Percentiles rank a stretch among this genome's conserved stretches.
Conservation (phyloP, 2,888 invertebrate genomes). For the Alloscopus bannaensis region DNA sequence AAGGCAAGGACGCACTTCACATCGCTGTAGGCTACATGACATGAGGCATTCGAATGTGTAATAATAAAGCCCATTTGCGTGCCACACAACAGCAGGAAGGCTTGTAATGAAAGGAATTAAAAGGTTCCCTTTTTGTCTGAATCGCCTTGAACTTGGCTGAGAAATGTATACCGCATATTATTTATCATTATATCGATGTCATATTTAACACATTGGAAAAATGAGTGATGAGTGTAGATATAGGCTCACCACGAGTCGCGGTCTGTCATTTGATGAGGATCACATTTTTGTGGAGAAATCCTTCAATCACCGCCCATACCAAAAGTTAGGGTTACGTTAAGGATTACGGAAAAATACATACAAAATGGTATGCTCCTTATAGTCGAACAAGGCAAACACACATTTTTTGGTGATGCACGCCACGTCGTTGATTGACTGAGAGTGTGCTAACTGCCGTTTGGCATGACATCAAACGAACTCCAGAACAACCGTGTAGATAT, state of each 20-base stretch:
- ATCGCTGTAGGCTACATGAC: background rate
- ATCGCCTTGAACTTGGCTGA: background rate
- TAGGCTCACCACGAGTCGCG: background rate
- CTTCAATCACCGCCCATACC: too few species aligned
- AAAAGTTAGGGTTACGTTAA: too few species aligned
- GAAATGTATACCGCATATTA: background rate
- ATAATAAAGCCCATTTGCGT: background rate
- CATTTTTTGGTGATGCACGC: constrained; percentile 24
- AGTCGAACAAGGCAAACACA: background rate
- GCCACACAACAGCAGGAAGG: background rate
- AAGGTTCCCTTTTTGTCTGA: background rate
- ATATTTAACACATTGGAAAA: background rate
- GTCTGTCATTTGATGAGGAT: background rate
- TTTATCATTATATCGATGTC: background rate
- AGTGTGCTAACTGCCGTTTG: constrained; percentile 67
- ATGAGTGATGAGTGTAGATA: background rate
- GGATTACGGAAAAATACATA: background rate
- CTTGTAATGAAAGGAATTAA: background rate
- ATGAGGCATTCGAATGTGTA: background rate
- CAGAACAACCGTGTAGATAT: constrained; percentile 1
- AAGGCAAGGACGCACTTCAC: background rate
- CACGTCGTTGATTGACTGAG: constrained; percentile 53
- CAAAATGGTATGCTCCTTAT: background rate
- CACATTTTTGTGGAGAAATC: too few species aligned
- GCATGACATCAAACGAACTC: constrained; percentile 29